A percentile compares a stretch with the other conserved stretches of the same genome.
Conservation (phyloP, 2,888 invertebrate genomes). For the Pristionchus arcanus region DNA sequence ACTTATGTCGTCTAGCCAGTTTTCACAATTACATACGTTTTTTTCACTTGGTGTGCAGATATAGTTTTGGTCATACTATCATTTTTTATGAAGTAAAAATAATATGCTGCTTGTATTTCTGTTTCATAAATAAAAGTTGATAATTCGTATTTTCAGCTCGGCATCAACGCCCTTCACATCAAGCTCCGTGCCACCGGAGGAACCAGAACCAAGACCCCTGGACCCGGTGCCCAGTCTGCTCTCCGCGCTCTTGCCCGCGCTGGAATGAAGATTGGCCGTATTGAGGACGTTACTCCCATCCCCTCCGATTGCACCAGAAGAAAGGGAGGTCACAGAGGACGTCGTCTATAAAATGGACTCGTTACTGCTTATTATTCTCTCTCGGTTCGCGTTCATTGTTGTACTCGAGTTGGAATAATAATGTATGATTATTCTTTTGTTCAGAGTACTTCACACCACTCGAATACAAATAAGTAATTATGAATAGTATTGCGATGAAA, state of each 20-base stretch:
- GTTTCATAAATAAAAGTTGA: too few species aligned
- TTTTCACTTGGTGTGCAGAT: too few species aligned
- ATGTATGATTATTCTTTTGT: background rate
- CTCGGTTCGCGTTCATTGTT: slow-evolving; percentile 40
- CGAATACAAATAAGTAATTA: background rate
- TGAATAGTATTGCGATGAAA: too few species aligned
- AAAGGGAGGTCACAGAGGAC: slow-evolving; percentile 99
- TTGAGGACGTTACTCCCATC: slow-evolving; percentile 98
- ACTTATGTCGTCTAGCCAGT: too few species aligned
- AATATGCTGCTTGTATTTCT: too few species aligned
- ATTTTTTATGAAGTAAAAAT: too few species aligned
- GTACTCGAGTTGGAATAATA: slow-evolving; percentile 34
- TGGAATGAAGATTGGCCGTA: slow-evolving; percentile 99
- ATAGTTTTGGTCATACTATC: too few species aligned
- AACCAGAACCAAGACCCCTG: slow-evolving; percentile 79
- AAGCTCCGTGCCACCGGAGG: slow-evolving; percentile 98
- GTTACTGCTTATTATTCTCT: slow-evolving; percentile 33
- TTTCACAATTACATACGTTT: too few species aligned
- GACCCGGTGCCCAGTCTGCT: slow-evolving; percentile 97
- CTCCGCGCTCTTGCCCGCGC: slow-evolving; percentile 97
- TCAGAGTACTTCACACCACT: background rate
- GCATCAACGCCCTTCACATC: slow-evolving; percentile 98
- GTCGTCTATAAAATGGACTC: slow-evolving; percentile 89
- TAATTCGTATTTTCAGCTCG: slow-evolving; percentile 82
- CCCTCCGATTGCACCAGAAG: slow-evolving; percentile 99